Conservation (phyloP, 2,113 vertebrate species). For the Rhea pennata region DNA sequence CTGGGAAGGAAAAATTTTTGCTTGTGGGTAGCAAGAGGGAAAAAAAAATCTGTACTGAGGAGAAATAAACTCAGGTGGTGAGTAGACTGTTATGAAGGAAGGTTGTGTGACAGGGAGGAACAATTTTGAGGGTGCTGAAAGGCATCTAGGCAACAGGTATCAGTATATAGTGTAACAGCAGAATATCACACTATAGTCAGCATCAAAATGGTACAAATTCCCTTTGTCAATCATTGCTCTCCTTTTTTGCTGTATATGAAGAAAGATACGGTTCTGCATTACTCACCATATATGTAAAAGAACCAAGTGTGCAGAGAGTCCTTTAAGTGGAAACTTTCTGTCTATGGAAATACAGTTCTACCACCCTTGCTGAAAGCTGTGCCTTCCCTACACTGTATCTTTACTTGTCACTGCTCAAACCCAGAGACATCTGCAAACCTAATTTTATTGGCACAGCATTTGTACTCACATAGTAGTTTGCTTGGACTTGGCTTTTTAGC, state of each 20-base stretch:
- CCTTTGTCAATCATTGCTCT: neutral
- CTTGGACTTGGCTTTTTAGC: neutral
- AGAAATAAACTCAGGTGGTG: neutral
- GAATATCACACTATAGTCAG: neutral
- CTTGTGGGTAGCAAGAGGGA: neutral
- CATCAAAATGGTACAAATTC: neutral
- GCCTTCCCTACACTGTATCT: neutral
- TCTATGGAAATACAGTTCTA: neutral
- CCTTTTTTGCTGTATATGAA: neutral
- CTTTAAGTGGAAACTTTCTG: neutral
- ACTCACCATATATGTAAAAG: neutral
- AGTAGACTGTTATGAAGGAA: neutral
- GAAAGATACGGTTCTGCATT: neutral
- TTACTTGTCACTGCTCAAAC: neutral
- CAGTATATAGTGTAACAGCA: fast-evolving
- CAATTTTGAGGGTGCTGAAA: neutral
- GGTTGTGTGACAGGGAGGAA: neutral
- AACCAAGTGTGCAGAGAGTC: fast-evolving
- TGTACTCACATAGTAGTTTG: neutral
- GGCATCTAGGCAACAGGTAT: neutral
- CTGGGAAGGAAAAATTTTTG: neutral
- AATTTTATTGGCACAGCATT: fast-evolving
- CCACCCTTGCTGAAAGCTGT: neutral
- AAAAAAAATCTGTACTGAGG: neutral
- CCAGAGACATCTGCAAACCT: neutral